Percentiles rank a stretch among this genome's conserved stretches.
phyloP scores from a whole-genome alignment of 2,113 vertebrate genomes.

The Budorcas taxicolor region DNA sequence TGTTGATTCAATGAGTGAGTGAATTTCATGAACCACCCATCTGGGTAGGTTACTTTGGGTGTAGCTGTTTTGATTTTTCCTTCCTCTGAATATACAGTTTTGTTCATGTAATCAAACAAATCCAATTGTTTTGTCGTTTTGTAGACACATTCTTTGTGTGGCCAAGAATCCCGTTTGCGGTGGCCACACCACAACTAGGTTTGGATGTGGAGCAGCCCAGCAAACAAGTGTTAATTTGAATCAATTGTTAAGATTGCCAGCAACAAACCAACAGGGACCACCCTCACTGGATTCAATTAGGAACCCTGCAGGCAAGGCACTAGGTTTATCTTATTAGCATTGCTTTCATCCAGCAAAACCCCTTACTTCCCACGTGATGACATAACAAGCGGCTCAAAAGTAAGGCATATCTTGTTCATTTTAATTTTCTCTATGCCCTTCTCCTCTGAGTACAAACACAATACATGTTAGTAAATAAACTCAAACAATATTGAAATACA shows the following conservation, averaged over 20 bases:
- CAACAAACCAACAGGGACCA: constrained; percentile 30
- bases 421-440: neutral
- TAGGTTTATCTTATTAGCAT: constrained; percentile 30
- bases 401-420: neutral
- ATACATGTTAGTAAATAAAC: neutral
- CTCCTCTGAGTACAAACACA: neutral
- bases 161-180: constrained; percentile 56
- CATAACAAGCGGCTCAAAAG: neutral
- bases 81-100: constrained; percentile 56
- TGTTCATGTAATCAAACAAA: constrained; percentile 66
- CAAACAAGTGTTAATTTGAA: constrained; percentile 65
- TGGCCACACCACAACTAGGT: constrained; percentile 52
- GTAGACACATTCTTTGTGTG: constrained; percentile 58
- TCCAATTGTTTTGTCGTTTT: constrained; percentile 52
- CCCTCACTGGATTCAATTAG: constrained; percentile 25
- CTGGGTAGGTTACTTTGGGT: constrained; percentile 36
- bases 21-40: constrained; percentile 19
- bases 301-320: neutral
- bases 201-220: constrained; percentile 10
- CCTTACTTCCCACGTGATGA: neutral
- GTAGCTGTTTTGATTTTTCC: constrained; percentile 63
- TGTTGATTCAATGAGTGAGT: constrained; percentile 16
- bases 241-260: constrained; percentile 52
- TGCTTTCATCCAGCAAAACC: neutral
- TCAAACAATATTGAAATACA: neutral